Conservation (phyloP, 1,140 invertebrate species). For the Habropoda laboriosa region DNA sequence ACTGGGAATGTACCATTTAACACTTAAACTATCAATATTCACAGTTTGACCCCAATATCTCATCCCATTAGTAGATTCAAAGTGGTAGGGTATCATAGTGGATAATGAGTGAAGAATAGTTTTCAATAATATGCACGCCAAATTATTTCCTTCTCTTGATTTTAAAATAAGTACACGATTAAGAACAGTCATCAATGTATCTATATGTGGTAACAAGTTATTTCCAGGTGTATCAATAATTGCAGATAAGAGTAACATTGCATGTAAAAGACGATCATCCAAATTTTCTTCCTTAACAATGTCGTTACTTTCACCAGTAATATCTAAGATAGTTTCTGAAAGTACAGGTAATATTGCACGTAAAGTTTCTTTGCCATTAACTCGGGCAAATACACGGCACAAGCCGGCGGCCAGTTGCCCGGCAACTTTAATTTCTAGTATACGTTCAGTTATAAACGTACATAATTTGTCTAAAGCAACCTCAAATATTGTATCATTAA, state of each 20-base stretch:
- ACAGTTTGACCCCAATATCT: conserved; percentile 91
- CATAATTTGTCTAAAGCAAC: conserved; percentile 89
- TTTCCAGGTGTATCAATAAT: conserved; percentile 85
- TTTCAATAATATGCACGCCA: conserved; percentile 81
- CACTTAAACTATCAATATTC: conserved; percentile 85
- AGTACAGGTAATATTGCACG: conserved; percentile 88
- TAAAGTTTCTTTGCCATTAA: conserved; percentile 86
- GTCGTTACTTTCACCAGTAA: conserved; percentile 83
- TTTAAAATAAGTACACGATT: conserved; percentile 85
- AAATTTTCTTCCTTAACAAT: conserved; percentile 87
- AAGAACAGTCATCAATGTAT: conserved; percentile 84
- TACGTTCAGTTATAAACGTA: conserved; percentile 87
- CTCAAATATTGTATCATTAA: conserved; percentile 81
- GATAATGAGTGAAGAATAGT: conserved; percentile 84
- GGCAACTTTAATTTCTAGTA: conserved; percentile 91
- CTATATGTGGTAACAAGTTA: conserved; percentile 84
- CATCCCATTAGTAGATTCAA: conserved; percentile 84
- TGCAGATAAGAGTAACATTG: conserved; percentile 89
- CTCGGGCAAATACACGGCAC: conserved; percentile 86
- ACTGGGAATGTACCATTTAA: conserved; percentile 90
- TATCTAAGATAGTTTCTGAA: conserved; percentile 83
- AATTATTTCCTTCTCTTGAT: conserved; percentile 84
- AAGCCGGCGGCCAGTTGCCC: conserved; percentile 87
- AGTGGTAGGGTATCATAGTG: conserved; percentile 85
- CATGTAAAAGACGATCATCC: conserved; percentile 90